Percentiles rank a stretch among this genome's conserved stretches.
Conservation (phyloP, 2,888 invertebrate genomes). For the Epirrhoe alternata region DNA sequence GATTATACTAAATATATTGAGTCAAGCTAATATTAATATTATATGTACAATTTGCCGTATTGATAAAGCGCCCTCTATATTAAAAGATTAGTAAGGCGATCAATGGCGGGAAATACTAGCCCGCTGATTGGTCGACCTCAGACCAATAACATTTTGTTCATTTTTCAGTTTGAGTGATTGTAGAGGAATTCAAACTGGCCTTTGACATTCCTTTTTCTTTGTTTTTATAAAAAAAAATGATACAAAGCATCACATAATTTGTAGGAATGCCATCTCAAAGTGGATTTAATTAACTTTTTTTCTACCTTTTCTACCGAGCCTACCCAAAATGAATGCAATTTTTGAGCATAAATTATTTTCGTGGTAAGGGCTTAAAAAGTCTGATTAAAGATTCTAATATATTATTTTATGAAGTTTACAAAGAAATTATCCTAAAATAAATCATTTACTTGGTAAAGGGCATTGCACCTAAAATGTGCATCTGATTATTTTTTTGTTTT, state of each 20-base stretch:
- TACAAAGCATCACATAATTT: conserved; percentile 27
- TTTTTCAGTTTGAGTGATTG: background rate
- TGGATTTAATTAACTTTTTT: background rate
- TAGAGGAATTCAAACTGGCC: background rate
- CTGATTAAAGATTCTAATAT: conserved; percentile 29
- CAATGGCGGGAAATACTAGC: background rate
- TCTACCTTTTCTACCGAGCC: background rate
- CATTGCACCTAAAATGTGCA: background rate
- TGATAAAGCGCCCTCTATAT: background rate
- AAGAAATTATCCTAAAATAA: background rate
- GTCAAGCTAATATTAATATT: background rate
- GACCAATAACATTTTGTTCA: conserved; percentile 1
- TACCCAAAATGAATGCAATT: background rate
- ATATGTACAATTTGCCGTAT: background rate
- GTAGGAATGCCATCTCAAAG: conserved; percentile 20
- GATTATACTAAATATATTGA: conserved; percentile 84
- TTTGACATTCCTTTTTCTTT: conserved; percentile 46
- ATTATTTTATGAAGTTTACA: conserved; percentile 12
- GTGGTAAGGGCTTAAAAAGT: conserved; percentile 17
- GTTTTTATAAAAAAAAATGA: background rate
- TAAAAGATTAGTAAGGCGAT: background rate
- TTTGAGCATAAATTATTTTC: background rate
- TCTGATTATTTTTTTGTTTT: conserved; percentile 1
- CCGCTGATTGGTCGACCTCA: background rate
- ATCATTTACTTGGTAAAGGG: background rate